These are phyloP conservation scores for Danio tinwini DNA, from an alignment of 2,797 vertebrate genomes.

Conservation along the genomic window DNA sequence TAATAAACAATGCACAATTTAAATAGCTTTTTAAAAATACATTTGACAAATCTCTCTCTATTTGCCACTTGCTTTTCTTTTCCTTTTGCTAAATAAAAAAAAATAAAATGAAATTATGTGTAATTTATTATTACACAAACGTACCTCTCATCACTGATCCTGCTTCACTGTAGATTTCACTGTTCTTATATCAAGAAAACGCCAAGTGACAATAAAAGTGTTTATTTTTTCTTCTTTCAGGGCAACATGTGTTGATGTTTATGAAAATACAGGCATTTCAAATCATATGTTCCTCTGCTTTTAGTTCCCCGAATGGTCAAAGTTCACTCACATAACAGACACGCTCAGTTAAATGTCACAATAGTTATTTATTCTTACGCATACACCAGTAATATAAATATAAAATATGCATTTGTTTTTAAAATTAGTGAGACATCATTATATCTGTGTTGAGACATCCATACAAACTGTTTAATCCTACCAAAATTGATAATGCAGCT, in stretches of 20 bases:
- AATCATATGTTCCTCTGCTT: constrained; percentile 37
- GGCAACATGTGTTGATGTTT: constrained; percentile 40
- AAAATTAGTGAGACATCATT: constrained; percentile 88
- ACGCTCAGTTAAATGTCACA: constrained; percentile 79
- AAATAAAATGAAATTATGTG: background rate
- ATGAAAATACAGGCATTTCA: constrained; percentile 48
- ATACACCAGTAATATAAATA: constrained; percentile 89
- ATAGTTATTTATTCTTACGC: constrained; percentile 85
- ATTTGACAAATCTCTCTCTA: no score
- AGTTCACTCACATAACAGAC: constrained; percentile 30
- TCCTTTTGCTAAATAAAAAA: no score
- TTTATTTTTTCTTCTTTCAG: constrained; percentile 45
- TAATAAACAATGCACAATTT: no score
- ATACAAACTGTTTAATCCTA: constrained; percentile 87
- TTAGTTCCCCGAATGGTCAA: constrained; percentile 15
- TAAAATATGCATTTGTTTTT: constrained; percentile 88
- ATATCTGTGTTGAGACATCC: constrained; percentile 86
- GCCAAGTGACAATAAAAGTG: constrained; percentile 45
- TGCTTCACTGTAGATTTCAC: background rate
- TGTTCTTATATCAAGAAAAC: constrained; percentile 44
- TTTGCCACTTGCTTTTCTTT: no score
- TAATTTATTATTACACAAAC: background rate
- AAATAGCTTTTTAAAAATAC: no score
- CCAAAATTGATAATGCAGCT: constrained; percentile 93
- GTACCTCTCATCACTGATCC: background rate